A percentile compares a stretch with the other conserved stretches of the same genome.
Evolutionary conservation across 2,113 vertebrate genomes (phyloP).

Genomic region (Brienomyrus brachyistius): DNA sequence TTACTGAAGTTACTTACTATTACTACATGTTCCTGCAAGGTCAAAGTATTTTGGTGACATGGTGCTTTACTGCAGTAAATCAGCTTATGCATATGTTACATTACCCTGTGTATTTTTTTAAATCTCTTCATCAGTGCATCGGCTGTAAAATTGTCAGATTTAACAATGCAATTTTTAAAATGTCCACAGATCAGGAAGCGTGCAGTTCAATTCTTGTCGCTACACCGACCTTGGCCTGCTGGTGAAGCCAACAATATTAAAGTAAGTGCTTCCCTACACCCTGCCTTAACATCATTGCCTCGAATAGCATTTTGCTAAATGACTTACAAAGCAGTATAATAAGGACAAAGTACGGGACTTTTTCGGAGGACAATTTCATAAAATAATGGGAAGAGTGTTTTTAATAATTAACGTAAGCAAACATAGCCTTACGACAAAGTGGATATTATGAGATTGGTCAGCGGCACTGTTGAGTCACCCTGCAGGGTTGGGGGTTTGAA

Average conservation of each 20-base stretch:
- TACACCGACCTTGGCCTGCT: conserved; percentile 29
- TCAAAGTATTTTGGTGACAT: neutral
- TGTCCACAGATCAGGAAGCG: conserved; percentile 22
- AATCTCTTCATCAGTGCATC: neutral
- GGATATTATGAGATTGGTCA: neutral
- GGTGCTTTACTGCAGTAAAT: neutral
- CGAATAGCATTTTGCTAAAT: conserved; percentile 30
- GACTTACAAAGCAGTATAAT: conserved; percentile 25
- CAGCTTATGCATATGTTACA: neutral
- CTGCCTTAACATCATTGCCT: conserved; percentile 40
- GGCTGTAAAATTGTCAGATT: neutral
- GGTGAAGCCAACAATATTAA: conserved; percentile 35
- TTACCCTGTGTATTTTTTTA: neutral
- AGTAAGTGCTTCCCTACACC: conserved; percentile 38
- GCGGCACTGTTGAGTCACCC: neutral
- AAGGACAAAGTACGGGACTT: neutral
- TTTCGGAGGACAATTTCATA: neutral
- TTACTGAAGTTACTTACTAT: neutral
- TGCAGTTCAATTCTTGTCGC: conserved; percentile 17
- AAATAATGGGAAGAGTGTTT: neutral
- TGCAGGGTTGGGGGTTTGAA: neutral
- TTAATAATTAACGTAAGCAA: neutral
- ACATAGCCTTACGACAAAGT: neutral
- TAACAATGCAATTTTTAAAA: conserved; percentile 19
- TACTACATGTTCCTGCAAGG: neutral